A percentile compares a stretch with the other conserved stretches of the same genome.
Evolutionary conservation across 2,888 invertebrate genomes (phyloP).

Genomic region (Sclerodermus sp.): DNA sequence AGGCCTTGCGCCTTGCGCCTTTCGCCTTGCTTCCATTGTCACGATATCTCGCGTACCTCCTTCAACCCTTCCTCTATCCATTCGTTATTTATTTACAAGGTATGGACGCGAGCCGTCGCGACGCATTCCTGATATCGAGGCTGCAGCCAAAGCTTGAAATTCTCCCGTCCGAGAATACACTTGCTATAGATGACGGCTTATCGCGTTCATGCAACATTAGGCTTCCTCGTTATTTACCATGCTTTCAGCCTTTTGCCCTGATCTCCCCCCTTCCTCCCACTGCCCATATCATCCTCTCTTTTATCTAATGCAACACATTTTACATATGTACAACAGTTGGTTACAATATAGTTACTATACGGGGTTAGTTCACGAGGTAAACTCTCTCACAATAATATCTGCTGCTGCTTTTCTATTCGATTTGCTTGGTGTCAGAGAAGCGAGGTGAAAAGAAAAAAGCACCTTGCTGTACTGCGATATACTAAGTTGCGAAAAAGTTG

Average conservation of each 20-base stretch:
- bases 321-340: no score
- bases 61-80: conserved; percentile 15
- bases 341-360: no score
- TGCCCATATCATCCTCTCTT: conserved; percentile 13
- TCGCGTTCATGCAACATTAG: conserved; percentile 58
- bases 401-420: no score
- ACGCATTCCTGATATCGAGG: conserved; percentile 34
- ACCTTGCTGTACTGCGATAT: no score
- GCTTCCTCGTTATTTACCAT: conserved; percentile 51
- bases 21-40: no score
- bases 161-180: conserved; percentile 16
- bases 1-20: no score
- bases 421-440: no score
- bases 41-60: conserved; percentile 4
- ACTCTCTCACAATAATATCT: no score
- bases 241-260: conserved; percentile 27
- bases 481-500: not conserved
- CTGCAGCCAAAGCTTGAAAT: conserved; percentile 12
- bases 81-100: conserved; percentile 45
- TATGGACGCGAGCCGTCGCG: conserved; percentile 32
- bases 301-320: conserved; percentile 19
- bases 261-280: conserved; percentile 5
- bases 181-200: conserved; percentile 46
- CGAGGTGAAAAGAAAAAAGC: no score
- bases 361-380: no score